Conservation (phyloP, 2,888 invertebrate genomes). For the Theristus sp. region DNA sequence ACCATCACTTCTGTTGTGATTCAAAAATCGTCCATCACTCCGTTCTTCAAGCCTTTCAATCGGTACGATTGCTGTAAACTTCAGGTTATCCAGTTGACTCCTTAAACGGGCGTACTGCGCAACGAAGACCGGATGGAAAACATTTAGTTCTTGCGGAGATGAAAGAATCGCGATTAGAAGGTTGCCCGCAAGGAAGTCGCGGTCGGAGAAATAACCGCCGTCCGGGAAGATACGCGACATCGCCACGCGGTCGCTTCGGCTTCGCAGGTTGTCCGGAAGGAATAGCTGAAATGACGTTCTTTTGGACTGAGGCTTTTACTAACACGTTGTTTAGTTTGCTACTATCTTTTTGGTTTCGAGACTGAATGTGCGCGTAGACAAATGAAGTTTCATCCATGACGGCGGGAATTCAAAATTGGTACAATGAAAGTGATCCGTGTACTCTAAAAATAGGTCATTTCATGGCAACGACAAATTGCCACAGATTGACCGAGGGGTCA, state of each 20-base stretch:
- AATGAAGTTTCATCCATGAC: too few species aligned
- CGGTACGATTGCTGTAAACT: too few species aligned
- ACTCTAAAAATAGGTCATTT: too few species aligned
- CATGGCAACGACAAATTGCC: too few species aligned
- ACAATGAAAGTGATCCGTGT: too few species aligned
- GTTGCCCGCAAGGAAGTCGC: constrained; percentile 70
- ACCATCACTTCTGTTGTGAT: not conserved
- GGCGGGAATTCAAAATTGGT: too few species aligned
- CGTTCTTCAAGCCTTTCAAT: too few species aligned
- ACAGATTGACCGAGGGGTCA: too few species aligned
- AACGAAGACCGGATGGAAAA: constrained; percentile 39
- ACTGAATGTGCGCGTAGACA: too few species aligned
- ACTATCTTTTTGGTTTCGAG: too few species aligned
- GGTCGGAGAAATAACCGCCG: constrained; percentile 58
- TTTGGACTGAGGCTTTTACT: not conserved
- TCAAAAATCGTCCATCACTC: too few species aligned
- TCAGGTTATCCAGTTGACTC: not conserved
- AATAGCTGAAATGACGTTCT: not conserved
- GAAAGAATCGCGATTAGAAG: constrained; percentile 51
- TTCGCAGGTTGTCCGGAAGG: not conserved
- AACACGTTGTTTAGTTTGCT: not conserved
- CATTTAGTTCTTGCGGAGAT: constrained; percentile 41
- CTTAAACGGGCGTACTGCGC: not conserved
- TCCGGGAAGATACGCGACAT: constrained; percentile 69
- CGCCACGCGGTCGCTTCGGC: too few species aligned